Evolutionary conservation across 2,888 invertebrate species (phyloP), one percentile per base, ranked within the genome.

Genomic region (Diaprepes abbreviatus): DNA sequence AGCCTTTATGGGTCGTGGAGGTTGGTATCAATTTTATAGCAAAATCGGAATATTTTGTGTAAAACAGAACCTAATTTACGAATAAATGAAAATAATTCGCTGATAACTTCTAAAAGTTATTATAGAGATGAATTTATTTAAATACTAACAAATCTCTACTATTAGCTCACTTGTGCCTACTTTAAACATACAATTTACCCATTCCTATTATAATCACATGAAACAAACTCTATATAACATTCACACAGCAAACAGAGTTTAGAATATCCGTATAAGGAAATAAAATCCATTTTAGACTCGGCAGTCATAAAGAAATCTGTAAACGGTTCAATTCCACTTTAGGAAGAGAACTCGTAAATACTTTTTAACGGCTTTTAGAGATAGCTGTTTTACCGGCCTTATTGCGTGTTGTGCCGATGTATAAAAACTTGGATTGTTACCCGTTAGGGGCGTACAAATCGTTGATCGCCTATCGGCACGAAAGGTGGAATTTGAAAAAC

Each of bases 321-420:
- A 70, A 52, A 64, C 31, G n/a, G 35, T 28, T 57, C 48, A 36
- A 58, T 50, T 36, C 35, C 35, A 33, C 50, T 33, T 50, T 36
- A 7, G 52, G 54, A 43, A 35, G n/a, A 58, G 35, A 62, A 78
- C 31, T 35, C 62, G 60, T 67, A 73, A 73, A 72, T 73, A 58
- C 73, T 65, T 68, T 66, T 63, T 68, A 64, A 72, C 71, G 70
- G 62, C 55, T 74, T 73, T 74, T 73, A 74, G 73, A 74, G 79
- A 73, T 74, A 76, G 72, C 82, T 82, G 79, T 77, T 75, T 78
- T 82, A 82, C 81, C 83, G 82, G 75, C 82, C 63, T 75, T 73
- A 50, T 66, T 74, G 70, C 70, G 59, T 72, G 60, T 40, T 65
- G 64, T 50, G 33, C 60, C 69, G 48, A 66, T 68, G 65, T 65